A percentile compares a stretch with the other conserved stretches of the same genome.
Conservation (phyloP, 53 echinoderm and acorn worm genomes). For the Astropecten irregularis region DNA sequence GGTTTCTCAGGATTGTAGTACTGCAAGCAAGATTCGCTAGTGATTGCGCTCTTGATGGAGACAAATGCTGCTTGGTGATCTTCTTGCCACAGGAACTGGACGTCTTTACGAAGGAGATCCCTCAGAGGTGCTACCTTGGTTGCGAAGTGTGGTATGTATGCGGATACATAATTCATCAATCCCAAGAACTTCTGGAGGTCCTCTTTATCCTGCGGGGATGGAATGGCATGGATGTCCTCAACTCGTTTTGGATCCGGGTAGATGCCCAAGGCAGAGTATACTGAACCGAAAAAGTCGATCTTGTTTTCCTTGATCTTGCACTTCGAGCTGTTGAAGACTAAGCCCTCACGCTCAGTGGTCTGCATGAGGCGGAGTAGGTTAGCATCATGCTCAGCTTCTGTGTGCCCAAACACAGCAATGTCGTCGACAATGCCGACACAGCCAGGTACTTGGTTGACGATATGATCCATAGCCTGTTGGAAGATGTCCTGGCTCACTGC, state of each 20-base stretch:
- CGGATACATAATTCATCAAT: slow-evolving; percentile 44
- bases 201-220: slow-evolving; percentile 44
- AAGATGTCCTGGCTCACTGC: slow-evolving; percentile 73
- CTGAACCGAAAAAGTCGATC: slow-evolving; percentile 61
- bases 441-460: slow-evolving; percentile 46
- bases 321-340: slow-evolving; percentile 67
- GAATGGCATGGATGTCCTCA: slow-evolving; percentile 38
- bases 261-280: slow-evolving; percentile 58
- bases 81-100: background rate
- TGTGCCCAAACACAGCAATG: background rate
- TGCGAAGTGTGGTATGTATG: slow-evolving; percentile 27
- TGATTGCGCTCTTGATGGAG: background rate
- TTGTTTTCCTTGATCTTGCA: slow-evolving; percentile 51
- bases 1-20: slow-evolving; percentile 35
- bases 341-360: slow-evolving; percentile 52
- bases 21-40: too few relatives aligned
- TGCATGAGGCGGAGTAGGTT: slow-evolving; percentile 29
- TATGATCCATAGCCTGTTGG: slow-evolving; percentile 61
- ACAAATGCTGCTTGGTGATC: background rate
- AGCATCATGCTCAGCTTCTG: background rate
- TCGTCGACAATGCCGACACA: slow-evolving; percentile 16
- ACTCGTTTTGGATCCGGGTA: slow-evolving; percentile 60
- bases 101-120: background rate
- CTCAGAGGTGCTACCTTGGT: background rate
- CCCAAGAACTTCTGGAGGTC: slow-evolving; percentile 68